Conservation (phyloP, 2,113 vertebrate species). For the Nanorana parkeri region DNA sequence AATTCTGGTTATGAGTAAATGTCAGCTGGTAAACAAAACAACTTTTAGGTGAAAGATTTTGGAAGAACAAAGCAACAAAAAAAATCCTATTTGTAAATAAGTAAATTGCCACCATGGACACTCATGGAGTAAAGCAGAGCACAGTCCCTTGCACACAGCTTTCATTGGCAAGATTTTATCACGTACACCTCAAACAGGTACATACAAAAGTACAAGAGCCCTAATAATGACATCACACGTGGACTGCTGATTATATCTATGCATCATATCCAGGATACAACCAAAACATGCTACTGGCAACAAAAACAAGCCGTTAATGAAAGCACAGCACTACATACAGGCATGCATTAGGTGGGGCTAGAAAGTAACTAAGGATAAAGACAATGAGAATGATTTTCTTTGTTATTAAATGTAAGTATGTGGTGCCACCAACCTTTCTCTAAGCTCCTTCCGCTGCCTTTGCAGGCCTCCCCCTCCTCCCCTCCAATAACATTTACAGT, state of each 20-base stretch:
- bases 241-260: background rate
- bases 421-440: conserved; percentile 55
- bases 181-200: conserved; percentile 19
- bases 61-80: too few relatives aligned
- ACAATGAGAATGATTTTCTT: conserved; percentile 57
- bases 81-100: too few relatives aligned
- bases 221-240: background rate
- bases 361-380: conserved; percentile 37
- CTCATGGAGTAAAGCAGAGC: too few relatives aligned
- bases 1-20: too few relatives aligned
- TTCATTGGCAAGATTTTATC: background rate
- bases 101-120: too few relatives aligned
- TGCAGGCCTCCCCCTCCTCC: conserved; percentile 47
- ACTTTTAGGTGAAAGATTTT: too few relatives aligned
- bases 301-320: background rate
- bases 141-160: too few relatives aligned
- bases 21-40: too few relatives aligned
- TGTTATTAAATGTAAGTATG: conserved; percentile 56
- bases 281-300: background rate
- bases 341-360: conserved; percentile 51
- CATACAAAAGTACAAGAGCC: background rate
- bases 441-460: conserved; percentile 54
- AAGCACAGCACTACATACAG: background rate
- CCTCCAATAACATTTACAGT: conserved; percentile 58
- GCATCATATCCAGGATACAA: conserved; percentile 6